phyloP scores from a whole-genome alignment of 2,113 vertebrate genomes.

The Myotis lucifugus region DNA sequence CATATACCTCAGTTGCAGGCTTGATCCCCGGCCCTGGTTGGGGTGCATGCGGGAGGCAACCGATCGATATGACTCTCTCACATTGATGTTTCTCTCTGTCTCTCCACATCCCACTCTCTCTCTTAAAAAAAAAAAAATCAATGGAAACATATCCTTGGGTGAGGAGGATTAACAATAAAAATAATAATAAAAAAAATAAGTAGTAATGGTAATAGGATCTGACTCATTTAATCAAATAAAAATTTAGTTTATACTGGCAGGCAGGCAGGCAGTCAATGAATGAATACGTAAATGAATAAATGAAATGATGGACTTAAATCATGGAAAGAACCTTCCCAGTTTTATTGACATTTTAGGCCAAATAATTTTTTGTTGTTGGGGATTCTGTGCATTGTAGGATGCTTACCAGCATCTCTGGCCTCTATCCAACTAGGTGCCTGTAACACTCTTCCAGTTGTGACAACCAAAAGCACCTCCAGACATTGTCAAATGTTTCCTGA shows the following conservation, averaged over 20 bases:
- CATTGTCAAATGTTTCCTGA: not conserved
- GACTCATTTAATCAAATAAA: slow-evolving; percentile 10
- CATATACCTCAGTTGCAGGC: no score
- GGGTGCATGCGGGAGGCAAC: no score
- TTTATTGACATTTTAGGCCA: not conserved
- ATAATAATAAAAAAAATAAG: slow-evolving; percentile 12
- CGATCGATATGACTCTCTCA: no score
- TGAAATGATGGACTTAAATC: not conserved
- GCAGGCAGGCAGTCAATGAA: not conserved
- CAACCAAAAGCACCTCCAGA: not conserved
- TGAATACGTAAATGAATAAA: not conserved
- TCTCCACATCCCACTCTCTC: no score
- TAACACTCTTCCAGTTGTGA: not conserved
- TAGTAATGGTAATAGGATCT: not conserved
- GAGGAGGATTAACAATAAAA: not conserved
- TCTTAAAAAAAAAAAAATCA: no score
- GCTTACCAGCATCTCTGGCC: not conserved
- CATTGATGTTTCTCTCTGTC: no score
- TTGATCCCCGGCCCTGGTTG: no score
- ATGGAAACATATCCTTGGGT: no score
- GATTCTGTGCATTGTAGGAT: not conserved
- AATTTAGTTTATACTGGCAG: not conserved
- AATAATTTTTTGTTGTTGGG: not conserved
- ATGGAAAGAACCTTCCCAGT: not conserved
- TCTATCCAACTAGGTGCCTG: not conserved